Base-by-base conservation (phyloP, 2,113 vertebrate species). In the Hiodon tergisus region DNA sequence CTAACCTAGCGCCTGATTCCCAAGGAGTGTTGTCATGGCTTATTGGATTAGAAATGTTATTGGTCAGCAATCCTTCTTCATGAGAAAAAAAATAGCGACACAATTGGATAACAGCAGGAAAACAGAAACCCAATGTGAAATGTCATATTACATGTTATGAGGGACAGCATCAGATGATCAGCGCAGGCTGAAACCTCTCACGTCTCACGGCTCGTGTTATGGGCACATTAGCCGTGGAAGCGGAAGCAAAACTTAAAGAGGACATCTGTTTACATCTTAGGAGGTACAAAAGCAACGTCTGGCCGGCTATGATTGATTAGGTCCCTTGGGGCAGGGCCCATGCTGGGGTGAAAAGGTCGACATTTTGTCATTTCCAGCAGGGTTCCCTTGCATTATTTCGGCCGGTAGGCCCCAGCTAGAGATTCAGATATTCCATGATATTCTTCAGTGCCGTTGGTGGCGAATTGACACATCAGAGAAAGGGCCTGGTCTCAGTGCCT, bases 1-100 rank as follows among this genome's bases (percentile, higher is more conserved):
- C 14, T 71, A 54, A 52, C 52, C 67, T 58, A 76, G 62, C 50
- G 31, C 14, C 63, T 86, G 77, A 81, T 81, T 83, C 82, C 82
- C 71, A 67, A 78, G 83, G 86, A 88, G 86, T 88, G 85, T 86
- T 87, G 81, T 31, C 31, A 31, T 81, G 71, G 88, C 86, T 86
- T 87, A 87, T 87, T 85, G 84, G 89, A 89, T 90, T 88, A 88
- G 81, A 10, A 73, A 83, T 83, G 87, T 87, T 88, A 91, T 91
- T 89, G 89, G 50, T 71, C 31, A 47, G 58, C 66, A 61, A 68
- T 66, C n/a, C 46, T 55, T 52, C 57, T 72, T 6, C 66, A 57
- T 72, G 67, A 31, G 31, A 31, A 31, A 2, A 31, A 3, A 72
- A 58, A 71, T 65, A 53, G 17, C 66, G 9, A 52, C 31, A 53